These are phyloP conservation scores for Oryzias javanicus DNA, from an alignment of 2,113 vertebrate species.

Conservation along the genomic window DNA sequence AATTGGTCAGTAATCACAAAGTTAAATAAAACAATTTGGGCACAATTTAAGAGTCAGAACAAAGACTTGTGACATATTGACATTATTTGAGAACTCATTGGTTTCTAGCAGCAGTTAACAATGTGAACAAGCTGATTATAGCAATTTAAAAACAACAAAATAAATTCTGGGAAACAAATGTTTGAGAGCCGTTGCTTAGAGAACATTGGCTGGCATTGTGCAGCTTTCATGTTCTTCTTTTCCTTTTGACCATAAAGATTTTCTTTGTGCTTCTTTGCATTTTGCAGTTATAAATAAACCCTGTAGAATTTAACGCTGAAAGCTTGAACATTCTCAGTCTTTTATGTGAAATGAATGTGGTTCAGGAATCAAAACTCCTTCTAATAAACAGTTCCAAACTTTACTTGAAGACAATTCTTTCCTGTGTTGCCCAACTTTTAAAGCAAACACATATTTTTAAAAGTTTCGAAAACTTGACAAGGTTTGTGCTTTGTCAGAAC, in stretches of 20 bases:
- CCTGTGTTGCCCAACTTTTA: too few species aligned
- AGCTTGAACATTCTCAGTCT: slow-evolving; percentile 11
- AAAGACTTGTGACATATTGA: not conserved
- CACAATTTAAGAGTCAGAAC: not conserved
- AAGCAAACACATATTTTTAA: too few species aligned
- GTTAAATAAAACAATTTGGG: not conserved
- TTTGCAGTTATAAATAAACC: not conserved
- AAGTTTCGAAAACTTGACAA: too few species aligned
- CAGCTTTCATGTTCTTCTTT: slow-evolving; percentile 3
- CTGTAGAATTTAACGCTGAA: not conserved
- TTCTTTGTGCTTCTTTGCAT: slow-evolving; percentile 9
- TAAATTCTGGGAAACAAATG: not conserved
- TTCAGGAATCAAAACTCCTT: not conserved
- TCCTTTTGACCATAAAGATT: not conserved
- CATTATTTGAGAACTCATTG: not conserved
- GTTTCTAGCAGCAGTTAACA: slow-evolving; percentile 4
- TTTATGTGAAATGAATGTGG: not conserved
- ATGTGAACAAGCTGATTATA: slow-evolving; percentile 24
- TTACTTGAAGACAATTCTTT: too few species aligned
- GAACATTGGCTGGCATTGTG: not conserved
- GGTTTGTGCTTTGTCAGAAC: too few species aligned
- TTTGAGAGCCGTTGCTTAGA: not conserved
- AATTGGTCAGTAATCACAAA: slow-evolving; percentile 2
- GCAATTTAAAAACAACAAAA: slow-evolving; percentile 6
- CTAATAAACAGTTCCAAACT: not conserved